Conservation (phyloP, 2,113 vertebrate species). For the Clinocottus analis region DNA sequence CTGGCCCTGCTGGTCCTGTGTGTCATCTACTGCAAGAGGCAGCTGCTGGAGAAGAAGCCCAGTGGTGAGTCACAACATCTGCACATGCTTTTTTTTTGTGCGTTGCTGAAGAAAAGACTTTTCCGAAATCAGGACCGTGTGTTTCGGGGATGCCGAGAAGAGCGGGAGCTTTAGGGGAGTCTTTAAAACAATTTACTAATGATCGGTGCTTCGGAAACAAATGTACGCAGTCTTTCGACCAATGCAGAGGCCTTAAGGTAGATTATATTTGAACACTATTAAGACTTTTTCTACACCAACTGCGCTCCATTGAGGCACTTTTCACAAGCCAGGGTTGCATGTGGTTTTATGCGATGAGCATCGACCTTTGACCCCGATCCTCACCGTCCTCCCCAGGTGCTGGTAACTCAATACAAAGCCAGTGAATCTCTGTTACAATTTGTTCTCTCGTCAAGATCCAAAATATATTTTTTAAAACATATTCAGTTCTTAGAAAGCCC, state of each 20-base stretch:
- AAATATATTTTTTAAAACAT: not conserved
- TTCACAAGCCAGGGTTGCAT: not conserved
- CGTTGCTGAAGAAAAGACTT: not conserved
- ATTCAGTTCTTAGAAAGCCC: not conserved
- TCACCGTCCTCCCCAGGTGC: not conserved
- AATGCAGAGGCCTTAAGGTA: not conserved
- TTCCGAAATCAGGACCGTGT: not conserved
- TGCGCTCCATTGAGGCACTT: not conserved
- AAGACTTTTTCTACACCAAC: not conserved
- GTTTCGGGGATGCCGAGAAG: not conserved
- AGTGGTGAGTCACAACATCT: slow-evolving; percentile 84
- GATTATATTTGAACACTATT: not conserved
- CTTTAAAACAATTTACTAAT: not conserved
- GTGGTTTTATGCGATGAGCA: not conserved
- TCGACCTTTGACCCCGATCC: slow-evolving; percentile 18
- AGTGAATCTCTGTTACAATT: slow-evolving; percentile 7
- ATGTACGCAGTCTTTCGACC: not conserved
- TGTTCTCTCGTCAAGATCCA: slow-evolving; percentile 16
- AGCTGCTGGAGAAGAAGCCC: slow-evolving; percentile 97
- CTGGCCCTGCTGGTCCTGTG: slow-evolving; percentile 95
- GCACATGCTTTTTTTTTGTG: not conserved
- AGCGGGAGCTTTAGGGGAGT: not conserved
- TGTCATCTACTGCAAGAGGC: slow-evolving; percentile 96
- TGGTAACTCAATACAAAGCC: slow-evolving; percentile 10
- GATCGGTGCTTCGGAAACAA: not conserved